Evolutionary conservation across 2,113 vertebrate genomes (phyloP).

Genomic region (Irena cyanogastra): DNA sequence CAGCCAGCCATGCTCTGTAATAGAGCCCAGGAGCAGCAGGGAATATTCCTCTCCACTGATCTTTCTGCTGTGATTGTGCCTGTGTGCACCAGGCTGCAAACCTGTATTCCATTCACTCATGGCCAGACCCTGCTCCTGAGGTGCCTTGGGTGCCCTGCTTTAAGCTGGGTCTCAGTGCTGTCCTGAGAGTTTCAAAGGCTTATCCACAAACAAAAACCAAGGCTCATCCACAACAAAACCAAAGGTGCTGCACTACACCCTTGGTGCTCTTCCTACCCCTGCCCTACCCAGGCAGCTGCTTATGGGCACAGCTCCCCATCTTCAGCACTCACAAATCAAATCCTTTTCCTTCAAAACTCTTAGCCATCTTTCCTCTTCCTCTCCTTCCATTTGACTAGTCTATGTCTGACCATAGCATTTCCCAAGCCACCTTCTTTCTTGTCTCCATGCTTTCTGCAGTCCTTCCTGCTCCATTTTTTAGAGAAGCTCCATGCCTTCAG

Average conservation of each 20-base stretch:
- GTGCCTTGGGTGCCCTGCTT: accelerated
- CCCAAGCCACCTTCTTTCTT: background rate
- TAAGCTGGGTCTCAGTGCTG: background rate
- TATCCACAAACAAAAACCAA: background rate
- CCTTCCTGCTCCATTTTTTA: background rate
- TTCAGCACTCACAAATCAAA: background rate
- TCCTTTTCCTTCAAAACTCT: background rate
- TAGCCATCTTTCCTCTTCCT: background rate
- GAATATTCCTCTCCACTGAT: background rate
- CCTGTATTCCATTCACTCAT: accelerated
- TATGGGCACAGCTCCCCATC: accelerated
- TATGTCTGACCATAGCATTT: background rate
- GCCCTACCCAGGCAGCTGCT: background rate
- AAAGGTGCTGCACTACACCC: background rate
- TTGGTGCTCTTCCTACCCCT: background rate
- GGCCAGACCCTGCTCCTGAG: background rate
- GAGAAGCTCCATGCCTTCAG: background rate
- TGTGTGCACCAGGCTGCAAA: background rate
- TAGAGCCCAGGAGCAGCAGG: background rate
- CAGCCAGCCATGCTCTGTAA: background rate
- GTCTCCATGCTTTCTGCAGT: background rate
- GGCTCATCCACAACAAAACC: background rate
- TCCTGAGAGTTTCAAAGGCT: background rate
- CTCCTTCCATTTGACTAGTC: background rate
- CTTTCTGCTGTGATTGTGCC: background rate